Evolutionary conservation across 1,140 invertebrate genomes (phyloP).

Genomic region (Coptotermes formosanus): DNA sequence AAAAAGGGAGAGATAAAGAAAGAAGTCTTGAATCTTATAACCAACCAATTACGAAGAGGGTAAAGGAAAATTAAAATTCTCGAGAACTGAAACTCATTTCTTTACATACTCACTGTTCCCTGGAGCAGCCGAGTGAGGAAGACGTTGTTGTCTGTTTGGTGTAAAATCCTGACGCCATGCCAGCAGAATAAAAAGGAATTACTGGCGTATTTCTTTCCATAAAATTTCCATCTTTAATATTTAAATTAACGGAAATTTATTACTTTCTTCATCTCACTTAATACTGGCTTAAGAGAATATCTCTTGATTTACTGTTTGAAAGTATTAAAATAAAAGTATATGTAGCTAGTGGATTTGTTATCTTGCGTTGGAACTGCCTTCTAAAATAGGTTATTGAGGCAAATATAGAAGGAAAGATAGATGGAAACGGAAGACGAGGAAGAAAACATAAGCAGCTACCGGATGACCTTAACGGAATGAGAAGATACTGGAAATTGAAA

Average conservation of each 20-base stretch:
- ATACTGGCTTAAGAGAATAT: not conserved
- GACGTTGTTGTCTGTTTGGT: not conserved
- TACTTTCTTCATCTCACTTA: no score
- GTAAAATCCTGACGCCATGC: not conserved
- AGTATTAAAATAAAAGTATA: no score
- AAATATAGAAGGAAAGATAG: no score
- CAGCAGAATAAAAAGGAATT: not conserved
- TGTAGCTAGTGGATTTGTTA: no score
- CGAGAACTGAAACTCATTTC: not conserved
- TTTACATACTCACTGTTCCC: not conserved
- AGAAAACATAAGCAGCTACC: no score
- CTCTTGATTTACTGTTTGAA: not conserved
- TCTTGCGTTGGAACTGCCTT: no score
- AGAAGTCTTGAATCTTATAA: slow-evolving; percentile 7
- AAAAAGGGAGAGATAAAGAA: not conserved
- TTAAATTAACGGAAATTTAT: no score
- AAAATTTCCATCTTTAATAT: not conserved
- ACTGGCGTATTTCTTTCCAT: not conserved
- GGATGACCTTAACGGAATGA: no score
- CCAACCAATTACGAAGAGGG: slow-evolving; percentile 13
- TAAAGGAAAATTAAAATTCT: slow-evolving; percentile 5
- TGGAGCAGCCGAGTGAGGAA: not conserved
- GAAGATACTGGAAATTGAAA: no score
- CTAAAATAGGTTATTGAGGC: no score
- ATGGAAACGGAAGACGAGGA: no score